Evolutionary conservation across 1,140 invertebrate genomes (phyloP).

Genomic region (Dreissena polymorpha): DNA sequence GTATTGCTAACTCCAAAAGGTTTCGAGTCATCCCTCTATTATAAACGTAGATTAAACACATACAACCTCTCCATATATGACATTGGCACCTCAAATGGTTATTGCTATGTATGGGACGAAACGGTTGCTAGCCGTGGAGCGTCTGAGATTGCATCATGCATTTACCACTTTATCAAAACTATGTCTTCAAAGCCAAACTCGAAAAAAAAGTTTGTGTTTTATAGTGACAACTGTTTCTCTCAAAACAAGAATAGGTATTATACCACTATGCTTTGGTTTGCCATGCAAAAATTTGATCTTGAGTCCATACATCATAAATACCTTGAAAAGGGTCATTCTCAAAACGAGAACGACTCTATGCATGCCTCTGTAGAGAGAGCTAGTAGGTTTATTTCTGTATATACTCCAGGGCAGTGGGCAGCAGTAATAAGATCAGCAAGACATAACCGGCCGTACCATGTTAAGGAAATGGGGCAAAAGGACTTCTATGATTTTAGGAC

Average conservation of each 20-base stretch:
- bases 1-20: constrained; percentile 24
- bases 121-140: background rate
- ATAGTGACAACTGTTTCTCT: constrained; percentile 27
- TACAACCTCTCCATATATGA: constrained; percentile 37
- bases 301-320: constrained; percentile 20
- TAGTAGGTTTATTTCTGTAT: background rate
- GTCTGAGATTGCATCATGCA: constrained; percentile 27
- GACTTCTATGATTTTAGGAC: constrained; percentile 21
- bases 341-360: constrained; percentile 30
- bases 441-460: constrained; percentile 4
- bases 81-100: constrained; percentile 11
- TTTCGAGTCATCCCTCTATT: constrained; percentile 23
- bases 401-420: constrained; percentile 13
- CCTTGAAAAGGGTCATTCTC: constrained; percentile 28
- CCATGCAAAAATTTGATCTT: constrained; percentile 23
- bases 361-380: constrained; percentile 23
- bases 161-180: constrained; percentile 14
- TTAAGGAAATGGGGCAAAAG: constrained; percentile 3
- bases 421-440: constrained; percentile 18
- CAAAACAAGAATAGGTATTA: constrained; percentile 40
- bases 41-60: constrained; percentile 36
- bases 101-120: constrained; percentile 31
- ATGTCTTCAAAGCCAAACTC: background rate
- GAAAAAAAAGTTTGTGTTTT: constrained; percentile 13
- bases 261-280: constrained; percentile 28